Base-by-base conservation (phyloP, 2,113 vertebrate genomes). In the Mustela nigripes region DNA sequence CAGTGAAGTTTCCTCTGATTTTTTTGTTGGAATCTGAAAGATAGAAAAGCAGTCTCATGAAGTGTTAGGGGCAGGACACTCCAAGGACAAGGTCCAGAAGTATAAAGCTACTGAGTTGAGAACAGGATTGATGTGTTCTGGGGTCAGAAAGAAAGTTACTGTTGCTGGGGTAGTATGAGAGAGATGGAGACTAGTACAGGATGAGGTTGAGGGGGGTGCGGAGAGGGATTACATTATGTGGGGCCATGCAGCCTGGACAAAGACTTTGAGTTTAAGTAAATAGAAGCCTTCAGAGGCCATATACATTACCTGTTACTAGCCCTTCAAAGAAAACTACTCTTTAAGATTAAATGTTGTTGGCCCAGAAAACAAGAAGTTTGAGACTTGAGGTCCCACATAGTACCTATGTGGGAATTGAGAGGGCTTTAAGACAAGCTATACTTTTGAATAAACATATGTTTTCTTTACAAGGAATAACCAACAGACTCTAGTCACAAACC, bases 1-100 rank as follows among this genome's bases (percentile, higher is more conserved):
- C 39, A 36, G n/a, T n/a, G 36, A 50, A 58, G 4, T 0, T 80
- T n/a, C 78, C 62, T 88, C n/a, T 53, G 16, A 22, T n/a, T 74
- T 67, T 67, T 53, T 69, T 19, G 74, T 15, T 22, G 56, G 63
- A 95, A 96, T 91, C 14, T 63, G 5, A 69, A 65, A 74, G 45
- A 84, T 12, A 36, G 83, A 16, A 56, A n/a, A 60, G 33, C 22
- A 67, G 28, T 84, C 11, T 33, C 21, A 58, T 9, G 28, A 53
- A 89, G 21, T 36, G 33, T 2, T 12, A 0, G 63, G 42, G n/a
- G 8, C 5, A 26, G 71, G 60, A 12, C 31, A 18, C 9, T 83
- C 33, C 7, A 95, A 85, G 45, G 10, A 53, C 8, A 56, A 5
- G 4, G 2, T 42, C 71, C 50, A 73, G 33, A 84, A 78, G 11